Evolutionary conservation across 2,113 vertebrate species (phyloP).

Genomic region (Heliornis fulica): DNA sequence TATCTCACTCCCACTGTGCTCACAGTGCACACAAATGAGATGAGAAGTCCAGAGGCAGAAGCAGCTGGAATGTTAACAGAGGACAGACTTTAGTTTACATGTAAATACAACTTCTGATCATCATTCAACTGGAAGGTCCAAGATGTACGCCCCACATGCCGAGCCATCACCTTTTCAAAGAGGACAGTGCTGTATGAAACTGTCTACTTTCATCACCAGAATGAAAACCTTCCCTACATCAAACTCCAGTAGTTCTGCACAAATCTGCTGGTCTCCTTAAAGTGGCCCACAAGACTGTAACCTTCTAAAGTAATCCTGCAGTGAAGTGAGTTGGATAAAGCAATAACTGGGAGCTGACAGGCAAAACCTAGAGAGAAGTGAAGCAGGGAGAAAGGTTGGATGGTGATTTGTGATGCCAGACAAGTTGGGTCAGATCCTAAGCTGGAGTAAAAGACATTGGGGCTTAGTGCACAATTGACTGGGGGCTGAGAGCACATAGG

Average conservation of each 20-base stretch:
- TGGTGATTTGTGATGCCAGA: background rate
- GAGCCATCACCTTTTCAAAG: background rate
- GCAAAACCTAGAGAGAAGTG: background rate
- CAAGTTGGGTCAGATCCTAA: background rate
- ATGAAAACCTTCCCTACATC: background rate
- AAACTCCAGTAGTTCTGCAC: background rate
- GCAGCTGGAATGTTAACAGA: constrained; percentile 58
- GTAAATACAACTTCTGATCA: constrained; percentile 68
- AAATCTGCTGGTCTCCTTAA: background rate
- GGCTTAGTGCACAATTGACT: background rate
- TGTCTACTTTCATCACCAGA: background rate
- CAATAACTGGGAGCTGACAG: background rate
- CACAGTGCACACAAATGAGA: constrained; percentile 75
- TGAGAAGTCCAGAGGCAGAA: constrained; percentile 43
- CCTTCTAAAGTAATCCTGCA: background rate
- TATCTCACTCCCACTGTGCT: constrained; percentile 69
- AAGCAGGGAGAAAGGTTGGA: background rate
- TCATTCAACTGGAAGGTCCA: constrained; percentile 51
- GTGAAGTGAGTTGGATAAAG: background rate
- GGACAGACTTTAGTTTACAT: constrained; percentile 76
- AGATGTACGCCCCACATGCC: background rate
- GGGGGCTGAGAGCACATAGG: background rate
- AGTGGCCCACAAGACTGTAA: background rate
- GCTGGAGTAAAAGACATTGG: background rate
- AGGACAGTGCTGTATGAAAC: background rate